Conservation (phyloP, 2,113 vertebrate genomes). For the Nerophis ophidion region DNA sequence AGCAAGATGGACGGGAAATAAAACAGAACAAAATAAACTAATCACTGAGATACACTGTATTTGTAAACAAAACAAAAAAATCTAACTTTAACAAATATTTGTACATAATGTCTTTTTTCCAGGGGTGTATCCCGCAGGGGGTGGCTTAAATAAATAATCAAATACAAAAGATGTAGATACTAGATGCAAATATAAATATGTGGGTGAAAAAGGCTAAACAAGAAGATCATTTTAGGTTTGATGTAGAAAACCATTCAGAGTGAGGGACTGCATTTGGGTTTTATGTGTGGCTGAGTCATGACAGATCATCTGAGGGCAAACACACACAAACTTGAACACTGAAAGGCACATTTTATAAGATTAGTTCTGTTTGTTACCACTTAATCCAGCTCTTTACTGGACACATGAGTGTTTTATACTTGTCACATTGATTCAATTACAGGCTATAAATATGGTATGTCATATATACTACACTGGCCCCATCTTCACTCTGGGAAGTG, state of each 20-base stretch:
- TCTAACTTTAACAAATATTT: too few relatives aligned
- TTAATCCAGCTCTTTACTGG: background rate
- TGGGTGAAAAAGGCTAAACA: slow-evolving; percentile 47
- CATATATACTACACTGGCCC: background rate
- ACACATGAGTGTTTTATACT: slow-evolving; percentile 3
- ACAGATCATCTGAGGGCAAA: slow-evolving; percentile 30
- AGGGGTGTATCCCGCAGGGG: background rate
- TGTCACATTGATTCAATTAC: slow-evolving; percentile 6
- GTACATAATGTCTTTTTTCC: background rate
- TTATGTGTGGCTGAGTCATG: slow-evolving; percentile 9
- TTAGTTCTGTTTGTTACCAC: slow-evolving; percentile 1
- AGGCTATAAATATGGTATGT: background rate
- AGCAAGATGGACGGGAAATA: too few relatives aligned
- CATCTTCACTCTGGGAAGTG: background rate
- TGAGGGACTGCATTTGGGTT: slow-evolving; percentile 26
- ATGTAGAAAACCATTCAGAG: slow-evolving; percentile 20
- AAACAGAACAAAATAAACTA: too few relatives aligned
- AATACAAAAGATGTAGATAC: slow-evolving; percentile 42
- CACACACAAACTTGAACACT: slow-evolving; percentile 8
- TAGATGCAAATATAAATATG: slow-evolving; percentile 38
- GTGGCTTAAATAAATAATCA: slow-evolving; percentile 10
- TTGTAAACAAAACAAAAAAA: background rate
- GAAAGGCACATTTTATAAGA: slow-evolving; percentile 12
- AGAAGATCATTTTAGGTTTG: slow-evolving; percentile 39
- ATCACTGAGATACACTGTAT: background rate